These are phyloP conservation scores for Melierax canorus DNA, from an alignment of 2,113 vertebrate genomes.

Conservation along the genomic window DNA sequence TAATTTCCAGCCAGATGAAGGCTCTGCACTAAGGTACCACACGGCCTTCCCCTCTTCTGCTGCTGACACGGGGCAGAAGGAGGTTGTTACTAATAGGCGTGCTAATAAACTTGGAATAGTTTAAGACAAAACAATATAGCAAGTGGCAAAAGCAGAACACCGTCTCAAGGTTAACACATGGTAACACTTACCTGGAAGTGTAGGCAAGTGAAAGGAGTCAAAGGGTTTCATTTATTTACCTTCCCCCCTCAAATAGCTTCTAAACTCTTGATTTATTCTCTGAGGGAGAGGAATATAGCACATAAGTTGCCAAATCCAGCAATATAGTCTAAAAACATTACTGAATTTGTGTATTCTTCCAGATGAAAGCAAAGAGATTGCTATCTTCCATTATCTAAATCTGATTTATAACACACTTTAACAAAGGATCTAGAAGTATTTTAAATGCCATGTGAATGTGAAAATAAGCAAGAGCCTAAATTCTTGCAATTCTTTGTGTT, in stretches of 20 bases:
- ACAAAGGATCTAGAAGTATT: background rate
- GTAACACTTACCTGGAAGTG: background rate
- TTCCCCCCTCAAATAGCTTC: background rate
- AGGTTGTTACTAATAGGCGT: background rate
- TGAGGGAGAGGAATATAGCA: background rate
- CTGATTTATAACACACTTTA: background rate
- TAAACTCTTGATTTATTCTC: background rate
- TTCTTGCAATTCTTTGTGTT: background rate
- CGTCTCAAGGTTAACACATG: background rate
- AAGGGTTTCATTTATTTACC: background rate
- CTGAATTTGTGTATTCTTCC: background rate
- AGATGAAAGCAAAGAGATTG: background rate
- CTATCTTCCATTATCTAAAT: background rate
- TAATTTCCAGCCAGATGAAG: background rate
- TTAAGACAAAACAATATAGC: background rate
- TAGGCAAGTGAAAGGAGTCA: background rate
- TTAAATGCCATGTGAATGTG: background rate
- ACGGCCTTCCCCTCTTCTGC: background rate
- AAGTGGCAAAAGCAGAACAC: background rate
- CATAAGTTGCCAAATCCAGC: background rate
- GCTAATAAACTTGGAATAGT: background rate
- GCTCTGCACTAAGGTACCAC: background rate
- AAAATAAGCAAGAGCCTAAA: background rate
- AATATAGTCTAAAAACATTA: background rate
- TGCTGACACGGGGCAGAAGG: background rate